phyloP scores from a whole-genome alignment of 1,140 invertebrate genomes.

The Onthophagus taurus region DNA sequence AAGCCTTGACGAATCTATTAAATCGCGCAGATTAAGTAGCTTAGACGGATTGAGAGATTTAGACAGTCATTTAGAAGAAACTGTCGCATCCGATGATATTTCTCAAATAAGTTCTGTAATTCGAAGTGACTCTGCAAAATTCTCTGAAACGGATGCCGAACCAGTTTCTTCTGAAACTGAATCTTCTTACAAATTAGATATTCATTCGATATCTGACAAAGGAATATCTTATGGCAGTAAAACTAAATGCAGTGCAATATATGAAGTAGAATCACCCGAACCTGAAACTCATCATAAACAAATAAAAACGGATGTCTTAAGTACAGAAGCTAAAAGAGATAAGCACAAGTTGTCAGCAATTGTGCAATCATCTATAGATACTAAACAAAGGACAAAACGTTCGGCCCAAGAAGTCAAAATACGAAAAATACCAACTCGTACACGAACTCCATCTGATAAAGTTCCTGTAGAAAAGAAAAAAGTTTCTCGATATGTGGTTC shows the following conservation, averaged over 20 bases:
- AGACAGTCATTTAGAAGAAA: conserved; percentile 1
- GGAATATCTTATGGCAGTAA: conserved; percentile 9
- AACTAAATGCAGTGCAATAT: conserved; percentile 5
- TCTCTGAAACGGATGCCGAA: conserved; percentile 29
- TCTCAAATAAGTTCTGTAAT: conserved; percentile 13
- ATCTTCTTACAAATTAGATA: conserved; percentile 19
- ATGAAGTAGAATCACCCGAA: conserved; percentile 20
- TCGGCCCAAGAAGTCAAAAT: conserved; percentile 4
- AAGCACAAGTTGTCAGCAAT: conserved; percentile 3
- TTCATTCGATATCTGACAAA: conserved; percentile 16
- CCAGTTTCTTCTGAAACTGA: conserved; percentile 32
- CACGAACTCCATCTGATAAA: neutral
- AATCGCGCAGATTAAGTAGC: too few species aligned
- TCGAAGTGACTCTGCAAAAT: conserved; percentile 19
- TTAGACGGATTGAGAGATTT: neutral
- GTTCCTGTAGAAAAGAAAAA: too few species aligned
- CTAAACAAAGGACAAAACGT: neutral
- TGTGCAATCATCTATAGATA: neutral
- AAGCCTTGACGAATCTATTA: too few species aligned
- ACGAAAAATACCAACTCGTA: neutral
- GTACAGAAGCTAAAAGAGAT: neutral
- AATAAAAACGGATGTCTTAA: conserved; percentile 5
- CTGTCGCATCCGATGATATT: conserved; percentile 13
- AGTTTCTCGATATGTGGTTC: conserved; percentile 15
- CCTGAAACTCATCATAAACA: conserved; percentile 2